Conservation (phyloP, 1,140 invertebrate genomes). For the Tetranychus urticae region DNA sequence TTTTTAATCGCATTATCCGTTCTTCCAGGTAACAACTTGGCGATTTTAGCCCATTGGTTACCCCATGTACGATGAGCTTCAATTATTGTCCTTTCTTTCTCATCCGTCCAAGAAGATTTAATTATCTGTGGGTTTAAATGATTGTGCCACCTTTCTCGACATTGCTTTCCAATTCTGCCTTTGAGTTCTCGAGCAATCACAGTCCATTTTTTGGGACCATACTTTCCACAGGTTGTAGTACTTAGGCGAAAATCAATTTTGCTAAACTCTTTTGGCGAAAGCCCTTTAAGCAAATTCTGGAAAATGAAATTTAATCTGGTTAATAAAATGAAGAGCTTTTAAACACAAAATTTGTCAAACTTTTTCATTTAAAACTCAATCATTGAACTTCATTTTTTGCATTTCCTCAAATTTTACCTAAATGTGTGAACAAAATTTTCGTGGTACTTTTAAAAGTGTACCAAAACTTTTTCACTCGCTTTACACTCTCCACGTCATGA, state of each 20-base stretch:
- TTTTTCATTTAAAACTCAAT: too few species aligned
- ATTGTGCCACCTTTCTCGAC: constrained; percentile 89
- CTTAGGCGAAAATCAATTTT: too few species aligned
- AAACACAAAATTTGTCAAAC: too few species aligned
- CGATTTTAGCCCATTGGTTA: constrained; percentile 95
- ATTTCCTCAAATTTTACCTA: too few species aligned
- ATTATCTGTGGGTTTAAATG: constrained; percentile 94
- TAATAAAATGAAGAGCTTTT: too few species aligned
- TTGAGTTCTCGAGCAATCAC: constrained; percentile 77
- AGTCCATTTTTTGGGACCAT: constrained; percentile 92
- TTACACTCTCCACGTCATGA: not conserved
- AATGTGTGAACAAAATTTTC: too few species aligned
- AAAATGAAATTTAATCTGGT: too few species aligned
- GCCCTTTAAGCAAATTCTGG: too few species aligned
- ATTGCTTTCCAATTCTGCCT: constrained; percentile 36
- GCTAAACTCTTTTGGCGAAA: too few species aligned
- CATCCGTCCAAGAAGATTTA: constrained; percentile 85
- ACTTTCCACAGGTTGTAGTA: constrained; percentile 35
- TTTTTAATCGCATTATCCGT: constrained; percentile 98
- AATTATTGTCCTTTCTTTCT: constrained; percentile 78
- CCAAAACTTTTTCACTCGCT: not conserved
- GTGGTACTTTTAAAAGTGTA: not conserved
- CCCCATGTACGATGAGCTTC: constrained; percentile 65
- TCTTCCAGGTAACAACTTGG: constrained; percentile 71
- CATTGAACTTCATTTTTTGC: too few species aligned